Percentiles rank a stretch among this genome's conserved stretches.
phyloP scores from a whole-genome alignment of 2,888 invertebrate genomes.

The Miltochrista miniata region DNA sequence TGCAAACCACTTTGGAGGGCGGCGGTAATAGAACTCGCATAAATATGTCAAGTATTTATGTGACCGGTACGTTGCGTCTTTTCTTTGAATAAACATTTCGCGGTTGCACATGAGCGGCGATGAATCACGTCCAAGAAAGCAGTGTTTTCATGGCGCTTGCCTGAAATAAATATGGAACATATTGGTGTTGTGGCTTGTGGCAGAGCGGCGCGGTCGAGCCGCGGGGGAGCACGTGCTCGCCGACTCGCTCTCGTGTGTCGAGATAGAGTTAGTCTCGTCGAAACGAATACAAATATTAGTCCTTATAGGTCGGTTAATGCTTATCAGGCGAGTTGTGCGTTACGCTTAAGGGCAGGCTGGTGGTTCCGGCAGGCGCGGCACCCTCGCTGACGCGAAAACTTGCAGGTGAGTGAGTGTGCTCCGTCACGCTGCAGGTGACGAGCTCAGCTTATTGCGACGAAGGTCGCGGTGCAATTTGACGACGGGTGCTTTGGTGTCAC shows the following conservation, averaged over 20 bases:
- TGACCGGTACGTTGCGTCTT: background rate
- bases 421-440: no score
- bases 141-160: conserved; percentile 26
- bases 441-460: no score
- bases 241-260: no score
- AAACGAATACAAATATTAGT: no score
- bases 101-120: conserved; percentile 1
- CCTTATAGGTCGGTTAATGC: no score
- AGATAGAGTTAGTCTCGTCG: background rate
- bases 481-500: no score
- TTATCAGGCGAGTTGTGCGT: no score
- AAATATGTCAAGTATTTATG: conserved; percentile 11
- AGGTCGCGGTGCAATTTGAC: no score
- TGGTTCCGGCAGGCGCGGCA: no score
- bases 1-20: background rate
- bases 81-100: background rate
- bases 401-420: no score
- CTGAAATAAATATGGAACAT: conserved; percentile 38
- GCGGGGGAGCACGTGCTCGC: conserved; percentile 8
- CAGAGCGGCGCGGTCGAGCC: conserved; percentile 21
- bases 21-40: background rate
- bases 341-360: no score
- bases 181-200: conserved; percentile 16
- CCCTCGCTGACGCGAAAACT: no score
- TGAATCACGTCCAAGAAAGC: background rate